These are phyloP conservation scores for Sparus aurata DNA, from an alignment of 2,797 vertebrate species.

Conservation along the genomic window DNA sequence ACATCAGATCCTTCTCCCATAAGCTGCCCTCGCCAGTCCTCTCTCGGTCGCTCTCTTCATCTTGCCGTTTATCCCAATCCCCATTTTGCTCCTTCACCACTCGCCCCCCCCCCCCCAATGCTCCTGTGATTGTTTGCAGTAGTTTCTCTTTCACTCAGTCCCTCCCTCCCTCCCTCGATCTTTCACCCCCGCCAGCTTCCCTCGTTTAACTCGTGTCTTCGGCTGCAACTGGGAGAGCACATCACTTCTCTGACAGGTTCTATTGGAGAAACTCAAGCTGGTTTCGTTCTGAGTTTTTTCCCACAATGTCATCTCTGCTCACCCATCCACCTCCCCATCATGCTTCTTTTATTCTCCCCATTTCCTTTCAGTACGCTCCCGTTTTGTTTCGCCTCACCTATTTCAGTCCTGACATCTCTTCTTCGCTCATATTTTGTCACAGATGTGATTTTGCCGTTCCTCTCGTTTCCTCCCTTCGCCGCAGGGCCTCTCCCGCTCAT, in stretches of 20 bases:
- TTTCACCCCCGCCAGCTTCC: constrained; percentile 29
- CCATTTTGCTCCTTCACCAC: neutral
- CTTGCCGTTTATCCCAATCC: neutral
- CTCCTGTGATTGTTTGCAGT: constrained; percentile 4
- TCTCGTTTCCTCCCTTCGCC: constrained; percentile 21
- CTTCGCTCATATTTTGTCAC: constrained; percentile 16
- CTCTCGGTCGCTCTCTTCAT: constrained; percentile 3
- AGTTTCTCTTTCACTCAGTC: neutral
- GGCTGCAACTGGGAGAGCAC: neutral
- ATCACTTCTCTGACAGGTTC: constrained; percentile 33
- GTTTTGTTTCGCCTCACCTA: constrained; percentile 13
- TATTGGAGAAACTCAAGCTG: constrained; percentile 16
- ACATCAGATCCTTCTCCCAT: neutral
- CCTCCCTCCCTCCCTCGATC: neutral
- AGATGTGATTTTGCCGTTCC: constrained; percentile 24
- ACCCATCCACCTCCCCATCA: constrained; percentile 10
- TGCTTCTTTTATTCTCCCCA: neutral
- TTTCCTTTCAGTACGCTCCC: constrained; percentile 7
- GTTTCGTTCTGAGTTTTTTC: constrained; percentile 12
- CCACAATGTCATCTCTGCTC: constrained; percentile 2
- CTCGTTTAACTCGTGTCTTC: constrained; percentile 21
- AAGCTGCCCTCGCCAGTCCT: neutral
- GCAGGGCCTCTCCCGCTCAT: constrained; percentile 49
- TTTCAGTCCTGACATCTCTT: constrained; percentile 22
- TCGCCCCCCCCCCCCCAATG: neutral